Evolutionary conservation across 2,797 vertebrate species (phyloP), one percentile per base, ranked within the genome.

Genomic region (Chromis chromis): DNA sequence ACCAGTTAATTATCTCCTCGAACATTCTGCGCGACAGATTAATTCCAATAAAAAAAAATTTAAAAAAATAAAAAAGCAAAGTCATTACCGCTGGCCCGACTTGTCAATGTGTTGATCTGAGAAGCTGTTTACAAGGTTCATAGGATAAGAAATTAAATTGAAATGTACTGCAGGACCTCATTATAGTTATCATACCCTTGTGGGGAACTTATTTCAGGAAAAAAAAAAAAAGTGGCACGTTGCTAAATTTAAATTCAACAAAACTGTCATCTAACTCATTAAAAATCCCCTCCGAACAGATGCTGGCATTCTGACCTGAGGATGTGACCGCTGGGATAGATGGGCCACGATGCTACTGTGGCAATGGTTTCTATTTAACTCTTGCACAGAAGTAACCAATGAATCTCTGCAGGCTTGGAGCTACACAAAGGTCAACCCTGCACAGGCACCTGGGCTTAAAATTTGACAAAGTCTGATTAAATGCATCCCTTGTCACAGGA

Each of bases 1-100:
- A 65, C 63, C 83, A 74, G 89, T 91, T 93, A 91, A 94, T 94
- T 94, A 95, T 93, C 89, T 93, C 81, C 87, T 62, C 74, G 14
- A 88, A 93, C 90, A 78, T 86, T 89, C 88, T 52, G 81, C 61
- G 9, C 83, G 83, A 91, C 88, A 89, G 88, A 91, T 92, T 91
- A 70, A 87, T 89, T 89, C 85, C 73, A 73, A 78, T 65, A 65
- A 76, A 48, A 57, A 1, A 52, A 24, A 19, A n/a, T n/a, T n/a
- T 79, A 70, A 74, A 67, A 36, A 66, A 1, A 58, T 17, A 19
- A 83, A 71, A 76, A 70, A 71, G 48, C 69, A 55, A 79, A 88
- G 82, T 89, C 87, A 91, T 91, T 92, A 92, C 62, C 28, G 36
- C 67, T 63, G 28, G 71, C 84, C 85, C 70, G 12, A 76, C 87